Base-by-base conservation (phyloP, 2,113 vertebrate species). In the Pteronura brasiliensis region DNA sequence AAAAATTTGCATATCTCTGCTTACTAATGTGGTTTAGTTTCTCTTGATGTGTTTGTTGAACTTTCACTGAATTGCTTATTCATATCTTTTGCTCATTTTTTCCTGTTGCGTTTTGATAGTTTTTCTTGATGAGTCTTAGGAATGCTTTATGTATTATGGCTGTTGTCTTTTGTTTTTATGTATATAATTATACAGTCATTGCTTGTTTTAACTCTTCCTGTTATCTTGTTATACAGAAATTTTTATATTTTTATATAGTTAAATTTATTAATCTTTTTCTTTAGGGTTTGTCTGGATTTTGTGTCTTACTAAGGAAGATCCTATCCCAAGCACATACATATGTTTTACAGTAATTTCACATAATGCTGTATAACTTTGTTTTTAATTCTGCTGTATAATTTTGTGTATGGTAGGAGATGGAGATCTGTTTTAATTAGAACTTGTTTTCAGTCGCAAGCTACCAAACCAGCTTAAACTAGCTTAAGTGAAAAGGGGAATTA, bases 191-290 rank as follows among this genome's bases (percentile, higher is more conserved):
- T 42, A 42, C 94, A 83, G 74, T 93, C n/a, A 72, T 77, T 95
- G 42, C 27, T 91, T 96, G 23, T 92, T 83, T 90, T 71, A 88
- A 71, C 34, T 92, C 55, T 69, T 92, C 36, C 6, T 88, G 31
- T 79, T 95, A 5, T 34, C n/a, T 90, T 82, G 27, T 77, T 77
- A 47, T 57, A 84, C 4, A 57, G 55, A 74, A 90, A 52, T 42
- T 63, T 93, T 94, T 59, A 72, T 7, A 52, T 79, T 89, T 95
- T 93, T 94, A 80, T 96, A 12, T 93, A 39, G 9, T 88, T 97
- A 95, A 93, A 65, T 84, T 77, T 93, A 52, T 42, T n/a, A 79
- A 11, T 97, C 57, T 74, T 96, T 96, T 92, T 96, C 82, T 92
- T 91, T 86, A 81, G 80, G 44, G 8, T 97, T 96, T 86, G 39